Base-by-base conservation (phyloP, 2,113 vertebrate species). In the Salvelinus fontinalis region DNA sequence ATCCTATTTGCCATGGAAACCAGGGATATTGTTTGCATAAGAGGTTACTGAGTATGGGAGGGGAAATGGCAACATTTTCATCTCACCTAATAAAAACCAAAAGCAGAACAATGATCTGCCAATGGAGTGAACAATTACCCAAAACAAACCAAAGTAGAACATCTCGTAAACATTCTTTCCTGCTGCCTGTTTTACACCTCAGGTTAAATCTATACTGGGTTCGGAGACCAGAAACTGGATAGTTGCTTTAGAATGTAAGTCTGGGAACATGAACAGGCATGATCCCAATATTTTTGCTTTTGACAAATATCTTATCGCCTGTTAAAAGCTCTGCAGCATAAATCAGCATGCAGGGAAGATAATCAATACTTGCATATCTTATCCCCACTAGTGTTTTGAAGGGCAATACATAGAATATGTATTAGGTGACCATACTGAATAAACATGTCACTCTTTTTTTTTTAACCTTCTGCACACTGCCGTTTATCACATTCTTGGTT, bases 1-100 rank as follows among this genome's bases (percentile, higher is more conserved):
- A 76, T 79, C 79, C 44, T 67, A 0, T 67, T 85, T 2, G 29
- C 82, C 85, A 87, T 89, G 75, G 89, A 87, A 89, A 90, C 90
- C 77, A 67, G 34, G 20, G 29, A 66, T 54, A 54, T 70, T 92
- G 88, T 93, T 92, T 94, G 82, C 75, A 67, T 85, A 90, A 88
- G 85, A 67, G 80, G 87, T 93, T 91, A 92, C 78, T 86, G 72
- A 90, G 88, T 92, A 68, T 78, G 39, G 73, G 80, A 82, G n/a
- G 27, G 54, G 20, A 57, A 78, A 22, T 51, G 20, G 48, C 18
- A 49, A 34, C 71, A 18, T 77, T 83, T 44, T 75, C 67, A 79
- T 27, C 77, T 78, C 65, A 22, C 69, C 29, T 62, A 57, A 54
- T 75, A 5, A 72, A 77, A 75, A 65, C 3, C 31, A 22, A 73